phyloP scores from a whole-genome alignment of 2,797 vertebrate genomes.

The Sebastes kiyomatsui region DNA sequence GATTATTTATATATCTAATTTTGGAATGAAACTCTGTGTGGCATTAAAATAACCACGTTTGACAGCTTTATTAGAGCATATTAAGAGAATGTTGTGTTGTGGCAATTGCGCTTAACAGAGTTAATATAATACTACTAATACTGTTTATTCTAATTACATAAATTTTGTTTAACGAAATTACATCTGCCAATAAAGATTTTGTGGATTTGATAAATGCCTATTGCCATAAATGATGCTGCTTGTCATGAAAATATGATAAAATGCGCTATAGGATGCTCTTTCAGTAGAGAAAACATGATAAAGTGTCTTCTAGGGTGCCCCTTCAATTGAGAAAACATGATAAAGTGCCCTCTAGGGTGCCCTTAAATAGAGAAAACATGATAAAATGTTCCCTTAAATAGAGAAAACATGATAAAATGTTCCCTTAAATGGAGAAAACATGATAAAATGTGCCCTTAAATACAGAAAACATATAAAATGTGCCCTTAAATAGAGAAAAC shows the following conservation, averaged over 20 bases:
- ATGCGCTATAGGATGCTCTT: no score
- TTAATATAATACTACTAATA: slow-evolving; percentile 44
- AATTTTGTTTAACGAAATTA: not conserved
- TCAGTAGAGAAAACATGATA: no score
- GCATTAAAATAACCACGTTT: not conserved
- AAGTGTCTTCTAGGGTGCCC: no score
- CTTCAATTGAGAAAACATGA: no score
- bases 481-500: no score
- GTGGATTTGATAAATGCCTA: not conserved
- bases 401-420: no score
- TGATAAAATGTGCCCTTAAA: no score
- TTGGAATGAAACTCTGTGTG: slow-evolving; percentile 1
- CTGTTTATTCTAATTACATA: slow-evolving; percentile 2
- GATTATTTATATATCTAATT: not conserved
- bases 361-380: no score
- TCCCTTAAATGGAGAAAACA: rapidly evolving
- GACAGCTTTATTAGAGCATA: not conserved
- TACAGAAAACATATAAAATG: no score
- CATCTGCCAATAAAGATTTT: slow-evolving; percentile 30
- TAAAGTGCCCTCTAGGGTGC: no score
- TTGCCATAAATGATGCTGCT: not conserved
- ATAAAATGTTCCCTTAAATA: rapidly evolving
- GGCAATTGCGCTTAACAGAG: slow-evolving; percentile 5
- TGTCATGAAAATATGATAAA: not conserved
- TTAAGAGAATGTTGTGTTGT: not conserved